phyloP scores from a whole-genome alignment of 2,113 vertebrate genomes.

The Boleophthalmus pectinirostris region DNA sequence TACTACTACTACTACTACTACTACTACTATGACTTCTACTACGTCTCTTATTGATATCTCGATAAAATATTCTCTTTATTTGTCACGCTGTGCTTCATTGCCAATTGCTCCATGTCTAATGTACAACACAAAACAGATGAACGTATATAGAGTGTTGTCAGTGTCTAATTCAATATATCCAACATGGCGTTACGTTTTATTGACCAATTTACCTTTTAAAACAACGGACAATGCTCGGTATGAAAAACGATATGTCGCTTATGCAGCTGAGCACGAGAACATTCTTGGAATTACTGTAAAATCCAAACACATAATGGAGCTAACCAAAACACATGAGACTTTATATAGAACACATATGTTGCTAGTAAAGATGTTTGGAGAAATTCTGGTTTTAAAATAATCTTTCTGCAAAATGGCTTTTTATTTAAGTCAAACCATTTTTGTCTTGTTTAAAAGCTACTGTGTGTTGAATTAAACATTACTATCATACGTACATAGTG shows the following conservation, averaged over 20 bases:
- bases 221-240: conserved; percentile 50
- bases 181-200: conserved; percentile 49
- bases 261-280: conserved; percentile 46
- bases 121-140: conserved; percentile 57
- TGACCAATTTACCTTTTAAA: conserved; percentile 56
- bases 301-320: conserved; percentile 52
- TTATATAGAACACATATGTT: conserved; percentile 48
- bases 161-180: conserved; percentile 62
- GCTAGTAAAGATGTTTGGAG: background rate
- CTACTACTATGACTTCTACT: too few relatives aligned
- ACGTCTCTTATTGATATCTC: too few relatives aligned
- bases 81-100: background rate
- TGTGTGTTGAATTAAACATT: conserved; percentile 44
- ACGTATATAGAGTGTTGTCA: conserved; percentile 18
- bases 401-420: background rate
- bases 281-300: conserved; percentile 44
- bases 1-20: too few relatives aligned
- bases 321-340: conserved; percentile 28
- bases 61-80: too few relatives aligned
- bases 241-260: conserved; percentile 46
- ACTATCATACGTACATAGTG: conserved; percentile 35
- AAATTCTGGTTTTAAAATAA: background rate
- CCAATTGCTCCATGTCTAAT: background rate
- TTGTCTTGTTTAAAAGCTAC: conserved; percentile 21
- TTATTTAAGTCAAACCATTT: background rate